Evolutionary conservation across 2,888 invertebrate species (phyloP), one percentile per base, ranked within the genome.

Genomic region (Eubasilissa splendida): DNA sequence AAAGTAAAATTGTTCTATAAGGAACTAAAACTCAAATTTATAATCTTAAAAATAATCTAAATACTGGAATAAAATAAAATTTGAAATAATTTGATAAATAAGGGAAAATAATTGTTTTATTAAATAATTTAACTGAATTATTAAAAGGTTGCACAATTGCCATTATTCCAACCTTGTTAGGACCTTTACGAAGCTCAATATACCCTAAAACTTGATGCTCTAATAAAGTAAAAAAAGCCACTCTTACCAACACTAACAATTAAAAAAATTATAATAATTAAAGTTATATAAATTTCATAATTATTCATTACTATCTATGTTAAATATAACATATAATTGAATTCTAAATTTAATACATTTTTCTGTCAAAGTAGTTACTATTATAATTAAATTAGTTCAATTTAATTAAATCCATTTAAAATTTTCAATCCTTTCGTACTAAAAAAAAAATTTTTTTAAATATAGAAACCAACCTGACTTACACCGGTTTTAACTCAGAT

Each of bases 401-500:
- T 31, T 59, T 4, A n/a, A n/a, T 59, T 56, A 65, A 80, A 76
- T 71, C 53, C 52, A 84, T 83, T 81, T 82, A 84, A 84, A 82
- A 81, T 78, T 80, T 79, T 76, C 77, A 89, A 91, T 95, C 94
- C 94, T 95, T 94, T 95, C 94, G 94, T 95, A 95, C 94, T 94
- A 93, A 92, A 92, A 91, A 90, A 91, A 91, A 87, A 42, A 4
- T 85, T 86, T 83, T 84, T 87, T 84, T 87, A 88, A 92, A 93
- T 93, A 95, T 95, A 95, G 93, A 95, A 95, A 93, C 94, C 94
- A 93, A 95, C 94, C 94, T 95, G 94, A 94, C 93, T 95, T 86
- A 93, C 93, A 90, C 94, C 95, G 94, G 94, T 95, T 92, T 95
- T 93, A 95, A 95, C 95, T 95, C 95, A 95, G 94, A 95, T 95